A percentile compares a stretch with the other conserved stretches of the same genome.
Conservation (phyloP, 2,113 vertebrate species). For the Cebidichthys violaceus region DNA sequence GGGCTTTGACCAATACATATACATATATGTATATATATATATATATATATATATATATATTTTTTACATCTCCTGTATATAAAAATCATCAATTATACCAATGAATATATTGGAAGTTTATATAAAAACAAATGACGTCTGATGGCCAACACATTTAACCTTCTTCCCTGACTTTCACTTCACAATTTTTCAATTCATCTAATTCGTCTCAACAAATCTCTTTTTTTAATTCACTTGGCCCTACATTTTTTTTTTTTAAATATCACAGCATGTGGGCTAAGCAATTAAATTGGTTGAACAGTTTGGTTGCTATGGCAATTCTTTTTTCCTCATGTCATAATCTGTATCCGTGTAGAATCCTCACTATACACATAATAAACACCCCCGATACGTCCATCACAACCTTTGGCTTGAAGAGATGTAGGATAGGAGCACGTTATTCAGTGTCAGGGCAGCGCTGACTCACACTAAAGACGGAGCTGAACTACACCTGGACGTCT, state of each 20-base stretch:
- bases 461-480: conserved; percentile 31
- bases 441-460: conserved; percentile 82
- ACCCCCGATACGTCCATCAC: conserved; percentile 80
- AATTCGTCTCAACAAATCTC: neutral
- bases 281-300: conserved; percentile 88
- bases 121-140: conserved; percentile 88
- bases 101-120: conserved; percentile 96
- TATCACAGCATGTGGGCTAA: conserved; percentile 81
- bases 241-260: conserved; percentile 24
- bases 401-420: conserved; percentile 94
- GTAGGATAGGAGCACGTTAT: conserved; percentile 85
- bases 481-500: conserved; percentile 69
- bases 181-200: neutral
- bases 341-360: conserved; percentile 82
- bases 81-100: conserved; percentile 96
- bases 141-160: conserved; percentile 76
- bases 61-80: conserved; percentile 90
- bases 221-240: neutral
- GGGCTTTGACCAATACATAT: conserved; percentile 81
- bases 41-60: conserved; percentile 82
- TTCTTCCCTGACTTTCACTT: neutral
- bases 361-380: conserved; percentile 83
- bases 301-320: conserved; percentile 87
- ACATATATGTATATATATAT: too few relatives aligned
- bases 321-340: conserved; percentile 69